Evolutionary conservation across 1,140 invertebrate species (phyloP).

Genomic region (Lepidurus arcticus): DNA sequence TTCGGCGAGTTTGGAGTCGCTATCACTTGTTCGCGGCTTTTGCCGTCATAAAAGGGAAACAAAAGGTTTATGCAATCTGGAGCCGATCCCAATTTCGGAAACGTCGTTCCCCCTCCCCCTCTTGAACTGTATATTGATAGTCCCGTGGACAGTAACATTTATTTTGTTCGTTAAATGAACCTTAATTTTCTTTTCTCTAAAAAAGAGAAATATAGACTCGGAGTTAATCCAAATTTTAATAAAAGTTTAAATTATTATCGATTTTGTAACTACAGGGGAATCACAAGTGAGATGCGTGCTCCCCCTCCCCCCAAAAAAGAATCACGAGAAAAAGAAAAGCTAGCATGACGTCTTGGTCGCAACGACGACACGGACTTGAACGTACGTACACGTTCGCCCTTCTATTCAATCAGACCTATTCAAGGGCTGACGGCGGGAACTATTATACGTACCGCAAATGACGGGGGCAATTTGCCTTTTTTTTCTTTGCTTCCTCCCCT

Average conservation of each 20-base stretch:
- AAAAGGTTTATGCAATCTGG: no score
- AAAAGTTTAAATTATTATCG: neutral
- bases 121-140: no score
- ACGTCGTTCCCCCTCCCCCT: no score
- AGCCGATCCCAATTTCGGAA: no score
- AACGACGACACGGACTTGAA: neutral
- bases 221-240: no score
- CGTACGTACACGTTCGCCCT: neutral
- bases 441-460: constrained; percentile 14
- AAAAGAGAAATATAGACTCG: no score
- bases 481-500: neutral
- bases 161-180: no score
- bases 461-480: constrained; percentile 2
- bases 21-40: no score
- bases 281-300: neutral
- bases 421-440: constrained; percentile 11
- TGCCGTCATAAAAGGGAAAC: no score
- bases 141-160: no score
- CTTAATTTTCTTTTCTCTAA: no score
- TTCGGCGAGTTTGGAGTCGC: no score
- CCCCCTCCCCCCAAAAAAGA: neutral
- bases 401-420: constrained; percentile 15
- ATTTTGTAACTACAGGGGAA: neutral
- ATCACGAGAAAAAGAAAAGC: neutral
- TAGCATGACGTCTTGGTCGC: constrained; percentile 3